Base-by-base conservation (phyloP, 2,797 vertebrate genomes). In the Thripadectes ignobilis region DNA sequence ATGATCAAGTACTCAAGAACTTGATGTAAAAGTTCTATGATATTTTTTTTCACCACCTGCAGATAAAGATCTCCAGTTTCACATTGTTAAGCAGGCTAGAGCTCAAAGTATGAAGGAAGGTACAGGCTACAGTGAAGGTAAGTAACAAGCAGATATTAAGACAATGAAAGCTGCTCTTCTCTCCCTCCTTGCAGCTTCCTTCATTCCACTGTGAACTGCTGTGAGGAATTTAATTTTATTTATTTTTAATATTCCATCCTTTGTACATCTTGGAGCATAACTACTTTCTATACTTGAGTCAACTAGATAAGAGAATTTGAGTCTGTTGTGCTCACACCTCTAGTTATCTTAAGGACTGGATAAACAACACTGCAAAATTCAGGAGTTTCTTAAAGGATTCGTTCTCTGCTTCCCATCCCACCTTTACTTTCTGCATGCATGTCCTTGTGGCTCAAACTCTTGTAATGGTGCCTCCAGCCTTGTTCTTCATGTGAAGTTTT, bases 31-130 rank as follows among this genome's bases (percentile, higher is more conserved):
- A 75, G 16, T 41, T 54, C 10, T 52, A 8, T 85, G 39, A 30
- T 55, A 5, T 67, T 46, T 34, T 88, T 43, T 62, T 83, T 94
- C 85, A 57, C 80, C 95, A 67, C 65, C 12, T 91, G 48, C 98
- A 99, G 99, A 99, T 95, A 99, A 98, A 97, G 92, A 98, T 23
- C 97, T 98, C 20, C 99, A 99, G 93, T 98, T 98, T 88, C 98
- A 99, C 89, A 98, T 99, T 79, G 98, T 99, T 94, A 98, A 98
- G 57, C 98, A 99, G 96, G 98, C 98, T 8, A 97, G 97, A 92
- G 98, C 98, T 10, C 97, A 98, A 5, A 96, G 97, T 51, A 93
- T 94, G 14, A 99, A 97, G 96, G 99, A 98, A 93, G 97, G 98
- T 59, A 98, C 98, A 89, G 96, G 97, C 66, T 99, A 98, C 93